A percentile compares a stretch with the other conserved stretches of the same genome.
Evolutionary conservation across 1,140 invertebrate genomes (phyloP).

Genomic region (Semibalanus balanoides): DNA sequence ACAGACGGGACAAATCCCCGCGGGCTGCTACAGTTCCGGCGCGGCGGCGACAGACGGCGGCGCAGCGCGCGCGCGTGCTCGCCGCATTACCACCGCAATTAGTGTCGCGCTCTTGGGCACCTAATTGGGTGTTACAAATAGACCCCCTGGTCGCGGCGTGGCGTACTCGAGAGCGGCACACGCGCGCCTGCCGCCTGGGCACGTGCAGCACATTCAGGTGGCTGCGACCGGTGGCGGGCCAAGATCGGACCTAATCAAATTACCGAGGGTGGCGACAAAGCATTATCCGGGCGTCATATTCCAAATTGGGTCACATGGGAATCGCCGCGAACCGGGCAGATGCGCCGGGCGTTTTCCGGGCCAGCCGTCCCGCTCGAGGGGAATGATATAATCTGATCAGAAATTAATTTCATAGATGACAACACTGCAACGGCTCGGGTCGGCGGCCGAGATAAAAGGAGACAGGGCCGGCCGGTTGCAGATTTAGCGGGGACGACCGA

Average conservation of each 20-base stretch:
- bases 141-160: too few species aligned
- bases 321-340: background rate
- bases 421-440: background rate
- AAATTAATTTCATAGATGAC: constrained; percentile 3
- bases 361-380: too few species aligned
- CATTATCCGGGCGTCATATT: background rate
- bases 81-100: background rate
- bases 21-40: too few species aligned
- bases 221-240: background rate
- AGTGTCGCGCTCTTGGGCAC: background rate
- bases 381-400: background rate
- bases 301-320: background rate
- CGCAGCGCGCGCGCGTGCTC: too few species aligned
- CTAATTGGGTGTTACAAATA: background rate
- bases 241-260: background rate
- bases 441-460: background rate
- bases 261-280: background rate
- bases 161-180: background rate
- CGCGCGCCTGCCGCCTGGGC: too few species aligned
- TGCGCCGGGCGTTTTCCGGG: background rate
- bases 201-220: background rate
- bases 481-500: too few species aligned
- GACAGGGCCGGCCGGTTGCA: too few species aligned
- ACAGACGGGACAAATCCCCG: background rate
- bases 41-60: too few species aligned